These are phyloP conservation scores for Dexiosoma caninum DNA, from an alignment of 2,888 invertebrate genomes.

Conservation along the genomic window DNA sequence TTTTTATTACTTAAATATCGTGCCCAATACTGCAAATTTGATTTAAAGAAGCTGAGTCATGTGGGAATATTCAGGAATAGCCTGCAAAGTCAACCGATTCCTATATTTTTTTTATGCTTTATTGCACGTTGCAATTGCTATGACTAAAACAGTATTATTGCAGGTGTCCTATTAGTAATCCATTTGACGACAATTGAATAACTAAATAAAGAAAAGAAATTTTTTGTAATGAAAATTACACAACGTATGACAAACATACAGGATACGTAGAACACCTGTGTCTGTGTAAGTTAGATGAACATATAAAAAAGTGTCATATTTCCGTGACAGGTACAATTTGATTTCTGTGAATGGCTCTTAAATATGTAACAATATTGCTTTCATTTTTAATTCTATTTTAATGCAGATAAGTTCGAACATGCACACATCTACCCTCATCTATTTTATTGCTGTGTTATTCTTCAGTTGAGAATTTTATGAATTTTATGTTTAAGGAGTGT, in stretches of 20 bases:
- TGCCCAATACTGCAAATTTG: too few species aligned
- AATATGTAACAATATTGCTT: conserved; percentile 33
- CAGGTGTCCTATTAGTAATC: background rate
- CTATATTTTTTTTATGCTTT: too few species aligned
- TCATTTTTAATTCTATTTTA: background rate
- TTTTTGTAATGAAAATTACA: background rate
- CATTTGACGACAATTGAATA: conserved; percentile 19
- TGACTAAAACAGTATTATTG: background rate
- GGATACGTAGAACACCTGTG: background rate
- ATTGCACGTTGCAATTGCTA: background rate
- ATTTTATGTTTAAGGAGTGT: background rate
- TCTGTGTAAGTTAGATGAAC: background rate
- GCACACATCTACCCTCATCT: too few species aligned
- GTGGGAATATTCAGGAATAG: too few species aligned
- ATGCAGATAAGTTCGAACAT: background rate
- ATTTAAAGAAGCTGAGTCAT: too few species aligned
- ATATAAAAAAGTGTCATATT: conserved; percentile 54
- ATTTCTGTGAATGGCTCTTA: conserved; percentile 52
- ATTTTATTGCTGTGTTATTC: too few species aligned
- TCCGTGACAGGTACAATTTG: conserved; percentile 55
- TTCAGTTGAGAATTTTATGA: too few species aligned
- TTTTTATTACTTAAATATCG: too few species aligned
- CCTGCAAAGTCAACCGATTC: too few species aligned
- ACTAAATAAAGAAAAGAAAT: conserved; percentile 19
- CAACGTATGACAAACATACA: background rate